Conservation (phyloP, 2,797 vertebrate genomes). For the Furcifer pardalis region DNA sequence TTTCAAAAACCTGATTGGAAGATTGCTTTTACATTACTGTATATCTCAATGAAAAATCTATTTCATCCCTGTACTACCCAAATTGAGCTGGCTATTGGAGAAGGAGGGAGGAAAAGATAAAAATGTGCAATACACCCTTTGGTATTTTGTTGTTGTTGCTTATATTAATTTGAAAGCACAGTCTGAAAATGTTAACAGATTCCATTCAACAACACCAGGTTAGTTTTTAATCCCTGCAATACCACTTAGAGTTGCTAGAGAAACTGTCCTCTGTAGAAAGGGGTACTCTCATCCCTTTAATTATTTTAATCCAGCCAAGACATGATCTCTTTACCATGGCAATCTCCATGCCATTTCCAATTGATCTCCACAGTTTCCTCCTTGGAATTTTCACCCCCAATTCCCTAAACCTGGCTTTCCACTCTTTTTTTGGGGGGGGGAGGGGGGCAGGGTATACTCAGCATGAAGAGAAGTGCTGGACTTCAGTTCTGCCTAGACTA, state of each 20-base stretch:
- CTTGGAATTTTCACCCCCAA: background rate
- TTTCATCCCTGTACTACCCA: constrained; percentile 34
- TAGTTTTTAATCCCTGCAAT: constrained; percentile 63
- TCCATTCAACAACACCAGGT: constrained; percentile 65
- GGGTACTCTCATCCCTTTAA: background rate
- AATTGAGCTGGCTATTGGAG: constrained; percentile 40
- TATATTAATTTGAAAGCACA: constrained; percentile 35
- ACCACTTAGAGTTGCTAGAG: constrained; percentile 40
- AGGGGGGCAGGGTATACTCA: too few species aligned
- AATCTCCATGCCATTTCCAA: background rate
- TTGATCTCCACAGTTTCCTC: background rate
- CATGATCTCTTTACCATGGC: background rate
- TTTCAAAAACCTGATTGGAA: constrained; percentile 49
- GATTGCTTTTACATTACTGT: constrained; percentile 51
- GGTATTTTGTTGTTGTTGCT: background rate
- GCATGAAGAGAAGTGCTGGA: background rate
- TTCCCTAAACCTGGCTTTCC: background rate
- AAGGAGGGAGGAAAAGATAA: background rate
- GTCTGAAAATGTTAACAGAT: constrained; percentile 62
- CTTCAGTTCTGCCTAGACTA: background rate
- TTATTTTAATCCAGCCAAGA: background rate
- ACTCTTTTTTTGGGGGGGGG: background rate
- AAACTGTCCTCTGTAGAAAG: background rate
- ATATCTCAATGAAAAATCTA: constrained; percentile 38
- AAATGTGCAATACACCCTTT: background rate